Conservation (phyloP, 1,140 invertebrate genomes). For the Drosophila simulans region DNA sequence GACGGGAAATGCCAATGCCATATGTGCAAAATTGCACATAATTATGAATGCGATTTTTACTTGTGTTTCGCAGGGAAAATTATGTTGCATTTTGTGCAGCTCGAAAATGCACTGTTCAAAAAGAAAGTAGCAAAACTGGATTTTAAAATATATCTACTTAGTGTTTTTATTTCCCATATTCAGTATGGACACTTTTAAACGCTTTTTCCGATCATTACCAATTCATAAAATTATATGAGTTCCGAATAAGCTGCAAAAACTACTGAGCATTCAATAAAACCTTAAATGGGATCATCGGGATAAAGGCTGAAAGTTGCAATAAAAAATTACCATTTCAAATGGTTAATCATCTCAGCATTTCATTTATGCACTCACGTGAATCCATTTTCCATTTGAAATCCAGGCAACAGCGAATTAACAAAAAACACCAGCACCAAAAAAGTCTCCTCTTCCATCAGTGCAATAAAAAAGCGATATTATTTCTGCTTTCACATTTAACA, state of each 20-base stretch:
- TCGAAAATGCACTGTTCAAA: slow-evolving; percentile 4
- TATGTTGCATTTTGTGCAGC: slow-evolving; percentile 11
- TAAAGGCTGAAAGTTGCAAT: neutral
- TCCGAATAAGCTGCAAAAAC: neutral
- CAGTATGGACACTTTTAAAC: too few species aligned
- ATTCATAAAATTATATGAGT: too few species aligned
- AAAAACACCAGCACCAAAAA: neutral
- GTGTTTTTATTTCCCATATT: too few species aligned
- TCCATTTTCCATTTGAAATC: neutral
- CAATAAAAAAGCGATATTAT: slow-evolving; percentile 4
- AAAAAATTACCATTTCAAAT: slow-evolving; percentile 8
- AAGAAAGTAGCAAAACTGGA: neutral
- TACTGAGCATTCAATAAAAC: neutral
- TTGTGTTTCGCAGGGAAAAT: slow-evolving; percentile 24
- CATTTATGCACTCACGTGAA: slow-evolving; percentile 5
- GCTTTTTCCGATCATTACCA: too few species aligned
- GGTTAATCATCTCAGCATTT: slow-evolving; percentile 1
- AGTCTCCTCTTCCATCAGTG: neutral
- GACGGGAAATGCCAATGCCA: slow-evolving; percentile 47
- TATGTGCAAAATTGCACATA: slow-evolving; percentile 65
- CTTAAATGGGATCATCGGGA: neutral
- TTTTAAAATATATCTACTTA: neutral
- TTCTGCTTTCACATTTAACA: slow-evolving; percentile 25
- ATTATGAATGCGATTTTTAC: slow-evolving; percentile 40
- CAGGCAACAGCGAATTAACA: slow-evolving; percentile 1